Evolutionary conservation across 64 coral and sea anemone species (phyloP), one percentile per base, ranked within the genome.

Genomic region (Porites australiensis): DNA sequence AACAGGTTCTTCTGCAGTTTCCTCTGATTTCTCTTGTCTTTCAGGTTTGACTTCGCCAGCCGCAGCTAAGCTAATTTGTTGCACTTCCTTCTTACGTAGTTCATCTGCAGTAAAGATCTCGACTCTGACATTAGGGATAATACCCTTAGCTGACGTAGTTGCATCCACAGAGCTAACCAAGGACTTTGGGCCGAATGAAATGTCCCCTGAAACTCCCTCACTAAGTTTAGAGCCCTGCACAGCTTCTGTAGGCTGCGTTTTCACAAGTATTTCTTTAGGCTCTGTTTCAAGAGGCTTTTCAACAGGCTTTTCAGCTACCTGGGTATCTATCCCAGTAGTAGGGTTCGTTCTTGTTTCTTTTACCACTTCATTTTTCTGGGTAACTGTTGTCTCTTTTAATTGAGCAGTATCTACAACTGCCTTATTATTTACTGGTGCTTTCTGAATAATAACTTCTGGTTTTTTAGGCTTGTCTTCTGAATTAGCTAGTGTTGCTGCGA

Each of bases 401-500:
- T 92, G 70, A 20, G 4, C 11, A 88, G 44, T 44, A 8, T 79
- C 83, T 65, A 70, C 21, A 12, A 44, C 19, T 13, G 21, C 18
- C 58, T 52, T 91, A 18, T 45, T 80, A 47, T 91, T 82, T n/a
- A 27, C 65, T 3, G 77, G 23, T 72, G 77, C 18, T 63, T 65
- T 86, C 51, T 77, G 83, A 46, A 77, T 88, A 55, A 50, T 88
- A 67, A 77, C 23, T 22, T 77, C 81, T 58, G 37, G 16, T 64
- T 84, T 84, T 51, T 50, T 84, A 13, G 78, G 55, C 22, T 51
- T 84, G 18, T 68, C 63, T 3, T 84, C 81, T 12, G 59, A 70
- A 19, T 87, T 75, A 59, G 10, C 22, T 59, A 95, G 80, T 12
- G 89, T 95, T 79, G 89, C 94, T 75, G 94, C 94, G 58, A 92